A percentile compares a stretch with the other conserved stretches of the same genome.
These are phyloP conservation scores for Oegoconia quadripuncta DNA, from an alignment of 2,888 invertebrate genomes.

Conservation along the genomic window DNA sequence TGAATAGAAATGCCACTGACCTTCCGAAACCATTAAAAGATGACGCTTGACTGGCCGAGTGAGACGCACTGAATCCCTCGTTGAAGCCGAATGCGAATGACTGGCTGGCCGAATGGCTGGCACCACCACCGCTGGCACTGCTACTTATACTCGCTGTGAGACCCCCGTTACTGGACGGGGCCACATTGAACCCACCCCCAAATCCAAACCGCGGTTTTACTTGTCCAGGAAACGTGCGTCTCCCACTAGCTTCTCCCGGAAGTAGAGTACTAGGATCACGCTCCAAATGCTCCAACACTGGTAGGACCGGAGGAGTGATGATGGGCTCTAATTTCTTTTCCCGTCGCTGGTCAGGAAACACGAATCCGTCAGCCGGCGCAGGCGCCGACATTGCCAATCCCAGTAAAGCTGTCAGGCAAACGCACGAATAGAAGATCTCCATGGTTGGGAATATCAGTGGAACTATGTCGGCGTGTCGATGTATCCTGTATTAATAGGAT, in stretches of 20 bases:
- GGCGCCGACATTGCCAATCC: conserved; percentile 31
- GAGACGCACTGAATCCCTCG: conserved; percentile 71
- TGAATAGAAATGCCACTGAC: conserved; percentile 39
- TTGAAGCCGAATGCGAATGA: conserved; percentile 72
- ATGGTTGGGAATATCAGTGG: conserved; percentile 55
- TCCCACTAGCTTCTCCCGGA: conserved; percentile 43
- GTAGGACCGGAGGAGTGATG: conserved; percentile 73
- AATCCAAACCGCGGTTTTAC: conserved; percentile 59
- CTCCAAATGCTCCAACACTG: conserved; percentile 69
- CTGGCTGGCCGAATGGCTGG: conserved; percentile 69
- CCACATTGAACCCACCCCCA: conserved; percentile 62
- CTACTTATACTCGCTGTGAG: conserved; percentile 66
- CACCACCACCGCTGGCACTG: conserved; percentile 58
- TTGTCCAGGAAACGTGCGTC: conserved; percentile 22
- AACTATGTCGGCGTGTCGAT: conserved; percentile 55
- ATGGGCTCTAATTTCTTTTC: conserved; percentile 62
- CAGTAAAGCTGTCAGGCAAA: conserved; percentile 41
- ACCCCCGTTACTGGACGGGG: conserved; percentile 61
- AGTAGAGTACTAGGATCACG: conserved; percentile 70
- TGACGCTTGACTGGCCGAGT: conserved; percentile 69
- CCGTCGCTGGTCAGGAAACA: conserved; percentile 61
- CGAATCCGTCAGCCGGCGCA: conserved; percentile 57
- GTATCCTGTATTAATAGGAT: conserved; percentile 76
- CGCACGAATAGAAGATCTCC: conserved; percentile 56
- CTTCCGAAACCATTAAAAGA: conserved; percentile 70